Evolutionary conservation across 2,888 invertebrate genomes (phyloP).

Genomic region (Lumbricus terrestris): DNA sequence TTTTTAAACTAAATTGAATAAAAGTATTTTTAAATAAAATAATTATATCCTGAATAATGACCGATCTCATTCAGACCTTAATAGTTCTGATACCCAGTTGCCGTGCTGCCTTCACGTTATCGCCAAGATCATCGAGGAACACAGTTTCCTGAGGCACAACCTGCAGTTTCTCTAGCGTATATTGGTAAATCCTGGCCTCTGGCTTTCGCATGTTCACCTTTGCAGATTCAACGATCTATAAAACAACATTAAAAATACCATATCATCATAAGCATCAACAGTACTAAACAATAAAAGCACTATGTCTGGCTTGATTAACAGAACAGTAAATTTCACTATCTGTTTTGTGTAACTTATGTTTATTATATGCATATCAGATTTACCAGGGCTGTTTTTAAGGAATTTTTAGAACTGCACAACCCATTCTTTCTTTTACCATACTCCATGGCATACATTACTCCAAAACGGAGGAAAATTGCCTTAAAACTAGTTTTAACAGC

Average conservation of each 20-base stretch:
- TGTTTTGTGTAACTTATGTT: no score
- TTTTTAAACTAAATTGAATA: no score
- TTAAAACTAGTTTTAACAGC: no score
- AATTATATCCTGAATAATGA: background rate
- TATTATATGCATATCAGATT: no score
- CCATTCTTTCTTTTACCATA: no score
- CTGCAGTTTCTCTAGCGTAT: slow-evolving; percentile 48
- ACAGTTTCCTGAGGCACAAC: slow-evolving; percentile 50
- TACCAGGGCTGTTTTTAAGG: no score
- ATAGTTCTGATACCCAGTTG: slow-evolving; percentile 58
- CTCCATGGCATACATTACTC: no score
- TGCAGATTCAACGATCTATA: slow-evolving; percentile 59
- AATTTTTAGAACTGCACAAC: no score
- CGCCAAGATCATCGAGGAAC: slow-evolving; percentile 60
- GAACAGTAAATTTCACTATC: background rate
- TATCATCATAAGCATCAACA: background rate
- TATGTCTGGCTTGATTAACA: background rate
- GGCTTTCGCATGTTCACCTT: slow-evolving; percentile 59
- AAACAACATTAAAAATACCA: background rate
- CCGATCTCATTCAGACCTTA: slow-evolving; percentile 46
- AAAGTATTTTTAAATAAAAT: background rate
- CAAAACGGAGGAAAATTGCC: no score
- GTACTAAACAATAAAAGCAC: background rate
- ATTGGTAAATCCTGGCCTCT: slow-evolving; percentile 54
- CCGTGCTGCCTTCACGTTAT: slow-evolving; percentile 58